Evolutionary conservation across 2,113 vertebrate species (phyloP).

Genomic region (Fregata magnificens): DNA sequence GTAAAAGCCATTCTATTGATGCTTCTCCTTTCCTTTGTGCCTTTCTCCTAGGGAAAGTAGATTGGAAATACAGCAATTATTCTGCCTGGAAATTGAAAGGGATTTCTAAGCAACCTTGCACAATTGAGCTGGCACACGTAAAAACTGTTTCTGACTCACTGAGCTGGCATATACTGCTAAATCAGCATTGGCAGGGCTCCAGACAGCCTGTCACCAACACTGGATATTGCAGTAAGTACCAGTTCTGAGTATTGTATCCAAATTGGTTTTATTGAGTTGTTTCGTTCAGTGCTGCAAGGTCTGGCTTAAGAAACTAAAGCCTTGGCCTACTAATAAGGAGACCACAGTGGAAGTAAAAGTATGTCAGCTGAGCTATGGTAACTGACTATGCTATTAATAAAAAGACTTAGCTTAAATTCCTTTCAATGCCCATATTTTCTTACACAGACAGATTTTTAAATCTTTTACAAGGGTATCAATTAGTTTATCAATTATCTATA

Average conservation of each 20-base stretch:
- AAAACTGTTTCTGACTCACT: constrained; percentile 77
- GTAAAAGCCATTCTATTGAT: constrained; percentile 53
- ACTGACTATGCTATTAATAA: constrained; percentile 45
- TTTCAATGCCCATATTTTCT: neutral
- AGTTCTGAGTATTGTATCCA: constrained; percentile 73
- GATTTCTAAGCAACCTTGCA: constrained; percentile 74
- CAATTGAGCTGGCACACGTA: constrained; percentile 71
- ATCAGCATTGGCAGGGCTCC: constrained; percentile 78
- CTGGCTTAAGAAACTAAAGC: constrained; percentile 48
- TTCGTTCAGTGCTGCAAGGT: constrained; percentile 33
- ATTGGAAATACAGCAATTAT: constrained; percentile 72
- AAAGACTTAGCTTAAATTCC: neutral
- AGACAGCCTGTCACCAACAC: constrained; percentile 76
- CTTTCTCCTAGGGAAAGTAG: constrained; percentile 60
- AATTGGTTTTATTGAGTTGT: constrained; percentile 52
- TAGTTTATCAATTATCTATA: neutral
- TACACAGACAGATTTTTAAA: neutral
- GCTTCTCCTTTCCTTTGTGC: constrained; percentile 60
- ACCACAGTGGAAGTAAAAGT: neutral
- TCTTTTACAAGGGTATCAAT: neutral
- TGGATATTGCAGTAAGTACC: constrained; percentile 75
- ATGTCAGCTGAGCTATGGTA: constrained; percentile 30
- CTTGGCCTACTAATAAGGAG: constrained; percentile 50
- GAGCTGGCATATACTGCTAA: constrained; percentile 78
- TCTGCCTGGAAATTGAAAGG: constrained; percentile 68